Percentiles rank a stretch among this genome's conserved stretches.
phyloP scores from a whole-genome alignment of 2,888 invertebrate species.

The Rhorus exstirpatorius region DNA sequence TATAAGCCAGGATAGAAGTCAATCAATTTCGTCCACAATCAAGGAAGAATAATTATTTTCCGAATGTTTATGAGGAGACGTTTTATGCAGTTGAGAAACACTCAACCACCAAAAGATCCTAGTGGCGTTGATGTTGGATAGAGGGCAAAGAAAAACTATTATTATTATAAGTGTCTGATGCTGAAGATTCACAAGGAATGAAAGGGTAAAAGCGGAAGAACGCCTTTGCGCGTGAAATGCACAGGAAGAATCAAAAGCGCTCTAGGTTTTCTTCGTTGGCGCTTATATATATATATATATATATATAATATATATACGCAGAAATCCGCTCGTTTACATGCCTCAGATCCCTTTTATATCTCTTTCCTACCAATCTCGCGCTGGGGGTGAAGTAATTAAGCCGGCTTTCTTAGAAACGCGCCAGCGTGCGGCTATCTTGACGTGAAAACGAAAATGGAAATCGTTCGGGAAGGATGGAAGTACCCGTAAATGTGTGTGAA shows the following conservation, averaged over 20 bases:
- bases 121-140: not conserved
- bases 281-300: conserved; percentile 1
- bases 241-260: conserved; percentile 30
- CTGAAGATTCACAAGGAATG: conserved; percentile 48
- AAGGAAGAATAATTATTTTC: conserved; percentile 33
- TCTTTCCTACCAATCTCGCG: not conserved
- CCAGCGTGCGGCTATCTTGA: conserved; percentile 29
- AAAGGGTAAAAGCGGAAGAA: conserved; percentile 19
- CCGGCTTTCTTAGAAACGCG: conserved; percentile 57
- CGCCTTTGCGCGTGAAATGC: conserved; percentile 18
- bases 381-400: conserved; percentile 62
- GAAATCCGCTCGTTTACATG: conserved; percentile 52
- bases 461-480: conserved; percentile 48
- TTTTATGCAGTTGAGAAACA: conserved; percentile 7
- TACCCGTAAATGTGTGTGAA: not conserved
- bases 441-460: conserved; percentile 68
- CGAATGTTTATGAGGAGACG: not conserved
- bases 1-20: conserved; percentile 17
- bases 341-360: conserved; percentile 30
- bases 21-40: conserved; percentile 48
- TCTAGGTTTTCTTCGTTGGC: conserved; percentile 8
- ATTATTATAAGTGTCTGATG: conserved; percentile 30
- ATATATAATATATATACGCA: not conserved
- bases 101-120: conserved; percentile 1
- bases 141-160: conserved; percentile 20